Percentiles rank a stretch among this genome's conserved stretches.
phyloP scores from a whole-genome alignment of 1,140 invertebrate species.

The Drosophila melanogaster region Release_6_plus_ISO1_MT NT_033779.5:16075001-16075500 shows the following conservation, averaged over 20 bases:
- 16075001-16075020: conserved; percentile 53
- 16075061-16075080: conserved; percentile 34
- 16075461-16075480: not conserved
- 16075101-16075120: conserved; percentile 85
- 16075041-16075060: conserved; percentile 38
- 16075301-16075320: conserved; percentile 92
- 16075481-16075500: conserved; percentile 14
- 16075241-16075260: conserved; percentile 92
- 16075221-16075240: conserved; percentile 91
- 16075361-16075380: too few species aligned
- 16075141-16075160: conserved; percentile 88
- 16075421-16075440: not conserved
- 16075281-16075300: conserved; percentile 89
- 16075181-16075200: conserved; percentile 91
- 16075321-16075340: too few species aligned
- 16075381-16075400: not conserved
- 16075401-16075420: not conserved
- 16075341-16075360: too few species aligned
- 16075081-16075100: conserved; percentile 48
- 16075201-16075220: conserved; percentile 94
- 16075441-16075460: not conserved
- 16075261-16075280: conserved; percentile 89
- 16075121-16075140: conserved; percentile 88
- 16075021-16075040: conserved; percentile 59
- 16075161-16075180: conserved; percentile 89